Evolutionary conservation across 1,140 invertebrate genomes (phyloP), one percentile per base, ranked within the genome.

Genomic region (Cecropterus lyciades): DNA sequence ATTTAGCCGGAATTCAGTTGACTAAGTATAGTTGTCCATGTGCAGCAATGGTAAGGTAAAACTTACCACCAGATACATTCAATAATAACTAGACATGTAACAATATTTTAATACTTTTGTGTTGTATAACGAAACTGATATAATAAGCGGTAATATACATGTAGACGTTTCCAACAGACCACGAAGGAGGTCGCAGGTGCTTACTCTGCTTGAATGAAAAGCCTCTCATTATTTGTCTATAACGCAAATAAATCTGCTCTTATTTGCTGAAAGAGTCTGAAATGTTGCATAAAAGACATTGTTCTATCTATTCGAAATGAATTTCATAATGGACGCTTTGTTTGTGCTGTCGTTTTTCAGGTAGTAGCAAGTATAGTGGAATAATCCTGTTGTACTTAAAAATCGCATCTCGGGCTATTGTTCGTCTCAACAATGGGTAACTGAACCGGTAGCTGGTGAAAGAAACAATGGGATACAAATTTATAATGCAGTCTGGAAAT

Each of bases 391-490:
- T 71, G 65, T 72, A 77, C 67, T 76, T 75, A 74, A 79, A 83
- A 79, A 80, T 69, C 64, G 46, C 55, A 65, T 65, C 53, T 64
- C 67, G 45, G 15, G 46, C 71, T 78, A 79, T 89, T 87, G 84
- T 89, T 83, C 72, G 67, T 76, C 72, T 66, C 69, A 82, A 87
- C 85, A 86, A 89, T 85, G 81, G 83, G 73, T 77, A 82, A 78
- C 81, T 79, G 84, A 80, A 79, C 75, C 77, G 83, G 79, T 82
- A 78, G 75, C 69, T 75, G 79, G 72, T 84, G 76, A 87, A 87
- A 87, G 82, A 87, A 85, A 87, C 84, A 89, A 87, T 82, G 77
- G 76, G 74, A 86, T 85, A 87, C 84, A 89, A 89, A 87, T 89
- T 87, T 87, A 89, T 89, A 90, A 86, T 90, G 80, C 81, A 84